Evolutionary conservation across 2,888 invertebrate species (phyloP).

Genomic region (Drosophila limbata): DNA sequence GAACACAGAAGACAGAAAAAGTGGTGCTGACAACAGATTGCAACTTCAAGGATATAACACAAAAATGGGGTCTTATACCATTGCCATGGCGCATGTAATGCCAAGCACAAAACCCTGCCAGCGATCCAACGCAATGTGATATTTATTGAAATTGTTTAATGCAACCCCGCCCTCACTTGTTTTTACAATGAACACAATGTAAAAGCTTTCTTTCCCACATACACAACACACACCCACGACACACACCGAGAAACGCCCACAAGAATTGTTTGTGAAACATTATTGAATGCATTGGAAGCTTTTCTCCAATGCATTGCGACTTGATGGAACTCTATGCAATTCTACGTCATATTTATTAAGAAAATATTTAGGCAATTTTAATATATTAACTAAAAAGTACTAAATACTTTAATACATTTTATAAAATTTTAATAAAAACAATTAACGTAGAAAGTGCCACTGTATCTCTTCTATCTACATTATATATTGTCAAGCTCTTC

Average conservation of each 20-base stretch:
- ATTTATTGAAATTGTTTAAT: slow-evolving; percentile 75
- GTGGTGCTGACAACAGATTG: slow-evolving; percentile 80
- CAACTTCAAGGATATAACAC: slow-evolving; percentile 79
- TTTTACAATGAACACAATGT: slow-evolving; percentile 36
- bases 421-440: slow-evolving; percentile 53
- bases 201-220: slow-evolving; percentile 14
- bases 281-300: slow-evolving; percentile 45
- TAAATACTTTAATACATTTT: slow-evolving; percentile 60
- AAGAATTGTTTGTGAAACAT: slow-evolving; percentile 70
- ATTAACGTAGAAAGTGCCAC: slow-evolving; percentile 17
- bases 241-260: slow-evolving; percentile 68
- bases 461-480: slow-evolving; percentile 13
- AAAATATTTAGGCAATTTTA: slow-evolving; percentile 63
- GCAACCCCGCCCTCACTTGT: slow-evolving; percentile 38
- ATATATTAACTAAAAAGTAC: slow-evolving; percentile 44
- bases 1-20: slow-evolving; percentile 72
- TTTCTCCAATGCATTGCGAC: slow-evolving; percentile 56
- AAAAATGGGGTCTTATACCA: slow-evolving; percentile 84
- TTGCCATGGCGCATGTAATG: slow-evolving; percentile 83
- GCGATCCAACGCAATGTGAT: slow-evolving; percentile 73
- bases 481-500: not conserved
- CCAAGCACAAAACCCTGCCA: slow-evolving; percentile 52
- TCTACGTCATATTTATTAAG: slow-evolving; percentile 77
- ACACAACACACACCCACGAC: slow-evolving; percentile 18
- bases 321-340: slow-evolving; percentile 57